Conservation (phyloP, 2,797 vertebrate genomes). For the Takifugu rubripes region DNA sequence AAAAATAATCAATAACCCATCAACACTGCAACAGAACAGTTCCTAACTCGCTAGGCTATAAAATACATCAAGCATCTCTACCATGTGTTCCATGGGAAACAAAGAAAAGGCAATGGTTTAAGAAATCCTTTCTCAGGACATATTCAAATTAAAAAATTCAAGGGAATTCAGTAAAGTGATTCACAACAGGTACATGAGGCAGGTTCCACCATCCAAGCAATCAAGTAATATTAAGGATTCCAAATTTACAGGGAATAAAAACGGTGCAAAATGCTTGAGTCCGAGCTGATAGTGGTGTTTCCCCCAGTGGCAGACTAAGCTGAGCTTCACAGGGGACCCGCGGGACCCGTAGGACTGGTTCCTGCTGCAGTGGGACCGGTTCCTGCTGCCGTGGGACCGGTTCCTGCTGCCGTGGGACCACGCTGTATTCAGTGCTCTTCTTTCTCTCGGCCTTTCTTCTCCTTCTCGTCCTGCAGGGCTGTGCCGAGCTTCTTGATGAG, state of each 20-base stretch:
- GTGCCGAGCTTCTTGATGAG: conserved; percentile 97
- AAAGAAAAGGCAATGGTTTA: conserved; percentile 76
- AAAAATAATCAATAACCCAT: conserved; percentile 16
- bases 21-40: conserved; percentile 29
- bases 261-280: conserved; percentile 77
- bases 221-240: conserved; percentile 61
- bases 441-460: conserved; percentile 91
- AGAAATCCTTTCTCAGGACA: conserved; percentile 69
- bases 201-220: conserved; percentile 49
- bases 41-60: conserved; percentile 50
- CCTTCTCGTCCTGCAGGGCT: conserved; percentile 94
- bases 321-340: conserved; percentile 62
- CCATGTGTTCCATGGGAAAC: conserved; percentile 73
- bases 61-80: conserved; percentile 58
- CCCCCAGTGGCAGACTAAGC: conserved; percentile 79
- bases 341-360: conserved; percentile 45
- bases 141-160: conserved; percentile 52
- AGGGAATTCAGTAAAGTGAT: conserved; percentile 54
- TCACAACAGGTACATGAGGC: conserved; percentile 52
- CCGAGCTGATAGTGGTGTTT: conserved; percentile 68
- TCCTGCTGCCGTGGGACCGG: conserved; percentile 64
- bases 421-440: conserved; percentile 81
- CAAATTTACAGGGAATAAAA: conserved; percentile 78
- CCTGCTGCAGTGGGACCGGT: conserved; percentile 37
- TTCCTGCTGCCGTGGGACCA: conserved; percentile 65